Conservation (phyloP, 92 coral and sea anemone genomes). For the Zoanthus gigantus region DNA sequence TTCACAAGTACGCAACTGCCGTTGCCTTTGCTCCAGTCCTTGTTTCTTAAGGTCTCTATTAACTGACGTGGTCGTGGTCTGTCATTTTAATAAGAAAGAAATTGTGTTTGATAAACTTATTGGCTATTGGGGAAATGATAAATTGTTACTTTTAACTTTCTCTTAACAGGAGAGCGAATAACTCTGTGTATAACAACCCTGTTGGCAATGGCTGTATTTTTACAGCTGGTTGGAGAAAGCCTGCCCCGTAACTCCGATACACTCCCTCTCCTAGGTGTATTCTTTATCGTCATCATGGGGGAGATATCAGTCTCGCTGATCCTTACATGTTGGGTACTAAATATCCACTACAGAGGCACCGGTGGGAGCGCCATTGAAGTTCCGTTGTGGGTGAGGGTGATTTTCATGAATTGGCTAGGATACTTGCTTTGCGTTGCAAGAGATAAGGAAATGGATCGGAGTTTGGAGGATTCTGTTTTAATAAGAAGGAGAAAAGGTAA, state of each 20-base stretch:
- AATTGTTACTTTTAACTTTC: background rate
- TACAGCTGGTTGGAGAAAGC: conserved; percentile 93
- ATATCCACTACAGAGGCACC: conserved; percentile 88
- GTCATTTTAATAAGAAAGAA: too few species aligned
- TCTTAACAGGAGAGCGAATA: conserved; percentile 72
- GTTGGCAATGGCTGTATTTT: conserved; percentile 98
- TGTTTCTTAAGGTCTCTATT: too few species aligned
- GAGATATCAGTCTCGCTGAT: conserved; percentile 92
- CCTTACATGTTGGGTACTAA: conserved; percentile 94
- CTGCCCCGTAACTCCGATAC: conserved; percentile 95
- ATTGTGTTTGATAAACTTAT: too few species aligned
- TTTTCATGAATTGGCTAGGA: conserved; percentile 89
- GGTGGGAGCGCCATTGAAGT: conserved; percentile 80
- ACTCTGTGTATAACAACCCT: conserved; percentile 92
- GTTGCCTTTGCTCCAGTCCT: too few species aligned
- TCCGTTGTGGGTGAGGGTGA: conserved; percentile 84
- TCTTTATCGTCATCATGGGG: conserved; percentile 96
- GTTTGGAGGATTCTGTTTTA: conserved; percentile 58
- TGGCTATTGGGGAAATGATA: too few species aligned
- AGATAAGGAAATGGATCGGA: conserved; percentile 65
- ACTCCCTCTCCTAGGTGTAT: conserved; percentile 84
- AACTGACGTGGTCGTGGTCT: too few species aligned
- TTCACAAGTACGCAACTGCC: too few species aligned
- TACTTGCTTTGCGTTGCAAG: conserved; percentile 80
- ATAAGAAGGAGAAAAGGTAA: conserved; percentile 59